These are phyloP conservation scores for Eupithecia vulgata DNA, from an alignment of 2,888 invertebrate genomes.

Conservation along the genomic window DNA sequence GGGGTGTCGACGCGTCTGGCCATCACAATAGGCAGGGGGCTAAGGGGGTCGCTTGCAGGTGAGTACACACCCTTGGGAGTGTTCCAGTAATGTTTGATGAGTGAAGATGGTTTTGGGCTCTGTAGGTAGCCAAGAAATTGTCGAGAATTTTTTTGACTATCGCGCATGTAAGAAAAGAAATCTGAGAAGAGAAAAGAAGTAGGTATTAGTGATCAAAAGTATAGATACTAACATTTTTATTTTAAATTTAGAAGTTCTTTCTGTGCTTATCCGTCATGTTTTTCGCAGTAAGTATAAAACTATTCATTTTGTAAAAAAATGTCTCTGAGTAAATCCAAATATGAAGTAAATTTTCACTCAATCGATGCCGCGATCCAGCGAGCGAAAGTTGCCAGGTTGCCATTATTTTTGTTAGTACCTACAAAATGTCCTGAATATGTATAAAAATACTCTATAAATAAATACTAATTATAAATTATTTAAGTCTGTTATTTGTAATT, in stretches of 20 bases:
- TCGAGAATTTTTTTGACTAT: not conserved
- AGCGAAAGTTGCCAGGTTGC: not conserved
- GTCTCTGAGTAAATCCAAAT: too few relatives aligned
- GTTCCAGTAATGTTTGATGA: constrained; percentile 15
- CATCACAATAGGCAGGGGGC: constrained; percentile 6
- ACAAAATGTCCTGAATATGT: too few relatives aligned
- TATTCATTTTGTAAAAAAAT: too few relatives aligned
- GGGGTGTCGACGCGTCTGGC: constrained; percentile 10
- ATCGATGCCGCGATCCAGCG: not conserved
- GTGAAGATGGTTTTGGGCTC: not conserved
- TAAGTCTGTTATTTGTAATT: too few relatives aligned
- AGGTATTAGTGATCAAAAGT: too few relatives aligned
- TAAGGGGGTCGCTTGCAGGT: constrained; percentile 38
- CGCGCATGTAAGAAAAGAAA: not conserved
- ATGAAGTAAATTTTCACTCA: not conserved
- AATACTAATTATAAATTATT: too few relatives aligned
- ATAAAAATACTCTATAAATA: too few relatives aligned
- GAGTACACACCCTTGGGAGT: constrained; percentile 63
- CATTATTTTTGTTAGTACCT: too few relatives aligned
- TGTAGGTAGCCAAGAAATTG: not conserved
- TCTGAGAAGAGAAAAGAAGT: not conserved
- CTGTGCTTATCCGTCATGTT: too few relatives aligned
- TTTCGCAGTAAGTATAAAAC: too few relatives aligned
- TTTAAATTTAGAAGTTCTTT: too few relatives aligned
- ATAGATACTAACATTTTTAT: too few relatives aligned